Evolutionary conservation across 1,140 invertebrate genomes (phyloP), one percentile per base, ranked within the genome.

Genomic region (Spodoptera litura): DNA sequence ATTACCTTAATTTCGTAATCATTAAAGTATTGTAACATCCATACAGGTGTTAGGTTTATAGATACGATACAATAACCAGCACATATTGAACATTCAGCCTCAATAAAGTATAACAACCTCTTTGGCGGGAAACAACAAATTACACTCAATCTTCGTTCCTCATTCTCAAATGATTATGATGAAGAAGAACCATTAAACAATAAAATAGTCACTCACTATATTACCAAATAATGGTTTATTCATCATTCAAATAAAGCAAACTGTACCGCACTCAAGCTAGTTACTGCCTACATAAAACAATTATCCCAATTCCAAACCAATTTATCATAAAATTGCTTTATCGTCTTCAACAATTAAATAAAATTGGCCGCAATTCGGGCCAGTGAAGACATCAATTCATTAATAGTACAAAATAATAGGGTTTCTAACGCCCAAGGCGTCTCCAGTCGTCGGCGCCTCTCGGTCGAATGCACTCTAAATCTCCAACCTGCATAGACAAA

Each of bases 401-500:
- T 85, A 84, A 87, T 82, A 83, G 79, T 80, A 64, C 78, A 81
- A 85, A 83, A 83, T 84, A 66, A 84, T 80, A 83, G 79, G 62
- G 38, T 38, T 68, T 51, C 55, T 56, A 20, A 52, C 64, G 73
- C 78, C 81, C 70, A 49, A 78, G 82, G 82, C 79, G 79, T 80
- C 81, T 78, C 59, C 51, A 73, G 55, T 49, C 44, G 51, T 38
- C 70, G 58, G 73, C 83, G 81, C 83, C 86, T 88, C 74, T 84
- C 82, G 86, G 79, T 85, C 85, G 82, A 90, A 88, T 91, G 91
- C 89, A 89, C 85, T 87, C 84, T 81, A 83, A 78, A 87, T 88
- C 85, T 89, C 85, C 81, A 86, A 87, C 86, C 87, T 89, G 89
- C 88, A 91, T 87, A 90, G 87, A 90, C 85, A 85, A 86, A 88